phyloP scores from a whole-genome alignment of 2,113 vertebrate genomes.

The Mesoclemmys tuberculata region DNA sequence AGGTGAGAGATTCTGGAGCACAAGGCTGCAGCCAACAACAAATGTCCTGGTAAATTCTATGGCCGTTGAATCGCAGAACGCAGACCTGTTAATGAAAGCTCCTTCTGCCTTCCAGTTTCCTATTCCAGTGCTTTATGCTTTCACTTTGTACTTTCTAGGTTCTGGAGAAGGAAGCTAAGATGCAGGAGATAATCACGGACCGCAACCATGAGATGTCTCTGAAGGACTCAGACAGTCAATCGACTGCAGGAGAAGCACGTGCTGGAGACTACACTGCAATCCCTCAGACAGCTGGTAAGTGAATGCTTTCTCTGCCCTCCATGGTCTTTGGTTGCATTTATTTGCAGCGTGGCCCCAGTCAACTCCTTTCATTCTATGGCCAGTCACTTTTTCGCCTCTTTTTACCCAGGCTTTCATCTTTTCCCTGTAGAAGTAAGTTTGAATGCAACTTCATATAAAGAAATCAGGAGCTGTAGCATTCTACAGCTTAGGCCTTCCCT shows the following conservation, averaged over 20 bases:
- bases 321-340: not conserved
- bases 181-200: slow-evolving; percentile 59
- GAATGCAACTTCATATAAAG: fast-evolving
- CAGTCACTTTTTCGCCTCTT: not conserved
- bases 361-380: not conserved
- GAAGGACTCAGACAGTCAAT: slow-evolving; percentile 47
- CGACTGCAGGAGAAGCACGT: slow-evolving; percentile 56
- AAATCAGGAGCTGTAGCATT: not conserved
- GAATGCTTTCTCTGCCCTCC: not conserved
- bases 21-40: not conserved
- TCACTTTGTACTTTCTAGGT: slow-evolving; percentile 37
- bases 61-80: not conserved
- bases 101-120: not conserved
- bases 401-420: not conserved
- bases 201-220: slow-evolving; percentile 64
- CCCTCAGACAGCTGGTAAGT: slow-evolving; percentile 53
- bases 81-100: not conserved
- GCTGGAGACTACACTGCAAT: slow-evolving; percentile 49
- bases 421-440: not conserved
- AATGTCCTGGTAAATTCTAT: not conserved
- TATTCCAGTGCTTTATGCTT: not conserved
- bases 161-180: slow-evolving; percentile 63
- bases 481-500: not conserved
- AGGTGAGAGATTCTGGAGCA: not conserved
- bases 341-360: not conserved